Evolutionary conservation across 2,888 invertebrate genomes (phyloP).

Genomic region (Podabrus alpinus): DNA sequence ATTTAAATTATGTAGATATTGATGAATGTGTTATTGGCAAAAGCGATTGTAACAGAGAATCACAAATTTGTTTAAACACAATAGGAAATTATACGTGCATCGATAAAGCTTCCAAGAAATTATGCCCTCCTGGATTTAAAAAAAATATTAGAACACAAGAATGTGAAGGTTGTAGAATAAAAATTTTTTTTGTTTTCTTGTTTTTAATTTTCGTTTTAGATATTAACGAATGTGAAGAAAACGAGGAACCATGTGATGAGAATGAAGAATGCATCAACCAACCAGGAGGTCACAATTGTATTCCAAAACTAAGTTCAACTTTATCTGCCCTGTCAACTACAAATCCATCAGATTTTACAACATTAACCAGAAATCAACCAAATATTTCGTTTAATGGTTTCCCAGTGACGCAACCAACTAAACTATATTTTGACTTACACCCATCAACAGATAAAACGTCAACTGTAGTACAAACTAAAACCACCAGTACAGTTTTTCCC

Average conservation of each 20-base stretch:
- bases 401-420: slow-evolving; percentile 14
- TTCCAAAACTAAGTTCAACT: slow-evolving; percentile 53
- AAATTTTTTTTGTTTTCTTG: background rate
- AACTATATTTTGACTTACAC: background rate
- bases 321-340: background rate
- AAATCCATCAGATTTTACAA: background rate
- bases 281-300: slow-evolving; percentile 68
- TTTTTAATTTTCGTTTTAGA: slow-evolving; percentile 58
- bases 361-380: background rate
- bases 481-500: slow-evolving; percentile 1
- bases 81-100: slow-evolving; percentile 73
- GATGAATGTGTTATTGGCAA: slow-evolving; percentile 71
- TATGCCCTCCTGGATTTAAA: slow-evolving; percentile 68
- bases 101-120: slow-evolving; percentile 64
- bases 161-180: slow-evolving; percentile 63
- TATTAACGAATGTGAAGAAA: slow-evolving; percentile 75
- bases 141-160: slow-evolving; percentile 59
- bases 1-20: slow-evolving; percentile 61
- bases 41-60: slow-evolving; percentile 68
- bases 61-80: slow-evolving; percentile 72
- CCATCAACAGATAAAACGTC: slow-evolving; percentile 9
- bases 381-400: slow-evolving; percentile 17
- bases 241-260: slow-evolving; percentile 62
- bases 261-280: slow-evolving; percentile 70
- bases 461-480: background rate